Percentiles rank a stretch among this genome's conserved stretches.
These are phyloP conservation scores for Drosophila nasuta DNA, from an alignment of 1,140 invertebrate genomes.

Conservation along the genomic window DNA sequence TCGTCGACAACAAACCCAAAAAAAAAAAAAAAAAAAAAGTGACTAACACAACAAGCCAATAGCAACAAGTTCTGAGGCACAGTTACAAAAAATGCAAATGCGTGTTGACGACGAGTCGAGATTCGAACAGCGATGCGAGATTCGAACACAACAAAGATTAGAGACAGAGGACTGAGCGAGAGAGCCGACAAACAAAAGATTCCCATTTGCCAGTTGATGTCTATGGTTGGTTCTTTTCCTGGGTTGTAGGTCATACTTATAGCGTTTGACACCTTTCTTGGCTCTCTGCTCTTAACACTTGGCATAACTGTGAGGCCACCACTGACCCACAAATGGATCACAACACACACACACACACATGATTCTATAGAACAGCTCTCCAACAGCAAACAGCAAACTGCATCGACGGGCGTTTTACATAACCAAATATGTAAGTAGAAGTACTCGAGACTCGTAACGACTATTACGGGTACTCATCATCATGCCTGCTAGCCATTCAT, in stretches of 20 bases:
- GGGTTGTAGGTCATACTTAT: conserved; percentile 40
- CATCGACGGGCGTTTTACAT: conserved; percentile 37
- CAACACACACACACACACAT: neutral
- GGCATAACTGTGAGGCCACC: conserved; percentile 34
- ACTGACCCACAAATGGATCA: conserved; percentile 29
- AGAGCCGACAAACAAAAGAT: conserved; percentile 17
- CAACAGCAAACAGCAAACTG: neutral
- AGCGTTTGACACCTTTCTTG: conserved; percentile 50
- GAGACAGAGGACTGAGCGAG: neutral
- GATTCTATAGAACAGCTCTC: neutral
- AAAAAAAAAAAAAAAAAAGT: neutral
- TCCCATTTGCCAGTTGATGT: conserved; percentile 21
- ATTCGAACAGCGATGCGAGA: neutral
- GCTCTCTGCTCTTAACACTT: neutral
- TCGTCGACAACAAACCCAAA: neutral
- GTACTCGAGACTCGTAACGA: conserved; percentile 16
- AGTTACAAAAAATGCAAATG: conserved; percentile 53
- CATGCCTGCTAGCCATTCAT: conserved; percentile 17
- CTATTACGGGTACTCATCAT: conserved; percentile 20
- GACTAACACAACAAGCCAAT: conserved; percentile 12
- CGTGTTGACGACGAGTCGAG: neutral
- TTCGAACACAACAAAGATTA: conserved; percentile 21
- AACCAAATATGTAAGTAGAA: conserved; percentile 30
- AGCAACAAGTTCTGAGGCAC: conserved; percentile 23
- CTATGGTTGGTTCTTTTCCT: conserved; percentile 3